A percentile compares a stretch with the other conserved stretches of the same genome.
Conservation (phyloP, 2,888 invertebrate species). For the Tetheella fluctuosa region DNA sequence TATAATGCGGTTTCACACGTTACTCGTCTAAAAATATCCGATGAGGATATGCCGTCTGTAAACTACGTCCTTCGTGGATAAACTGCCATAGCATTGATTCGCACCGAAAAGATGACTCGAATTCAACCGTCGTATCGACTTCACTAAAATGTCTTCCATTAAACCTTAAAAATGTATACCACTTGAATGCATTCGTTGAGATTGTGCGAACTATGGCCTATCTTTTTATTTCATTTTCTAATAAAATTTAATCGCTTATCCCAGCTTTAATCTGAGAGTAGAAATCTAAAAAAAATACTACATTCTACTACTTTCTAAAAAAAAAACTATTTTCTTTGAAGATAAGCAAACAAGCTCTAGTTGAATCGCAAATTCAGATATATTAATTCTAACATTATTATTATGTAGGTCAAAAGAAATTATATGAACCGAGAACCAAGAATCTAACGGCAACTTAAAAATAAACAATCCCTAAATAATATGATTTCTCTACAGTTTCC, state of each 20-base stretch:
- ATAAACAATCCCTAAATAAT: not conserved
- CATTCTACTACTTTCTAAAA: not conserved
- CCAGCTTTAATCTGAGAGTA: not conserved
- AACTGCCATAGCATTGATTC: not conserved
- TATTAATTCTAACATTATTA: too few relatives aligned
- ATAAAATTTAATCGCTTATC: not conserved
- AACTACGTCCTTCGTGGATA: not conserved
- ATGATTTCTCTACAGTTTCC: not conserved
- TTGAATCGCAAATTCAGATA: not conserved
- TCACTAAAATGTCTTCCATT: conserved; percentile 7
- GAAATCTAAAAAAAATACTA: not conserved
- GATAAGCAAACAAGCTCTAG: not conserved
- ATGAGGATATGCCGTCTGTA: not conserved
- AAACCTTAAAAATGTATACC: not conserved
- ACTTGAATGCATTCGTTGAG: not conserved
- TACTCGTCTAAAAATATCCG: not conserved
- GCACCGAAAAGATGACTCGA: not conserved
- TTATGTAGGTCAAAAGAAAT: too few relatives aligned
- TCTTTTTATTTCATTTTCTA: not conserved
- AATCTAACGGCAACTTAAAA: too few relatives aligned
- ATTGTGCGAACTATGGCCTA: not conserved
- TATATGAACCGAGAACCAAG: too few relatives aligned
- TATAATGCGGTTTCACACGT: not conserved
- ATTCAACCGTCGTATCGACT: not conserved
- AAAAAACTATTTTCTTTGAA: not conserved